Base-by-base conservation (phyloP, 2,113 vertebrate genomes). In the Boulengerochromis microlepis region DNA sequence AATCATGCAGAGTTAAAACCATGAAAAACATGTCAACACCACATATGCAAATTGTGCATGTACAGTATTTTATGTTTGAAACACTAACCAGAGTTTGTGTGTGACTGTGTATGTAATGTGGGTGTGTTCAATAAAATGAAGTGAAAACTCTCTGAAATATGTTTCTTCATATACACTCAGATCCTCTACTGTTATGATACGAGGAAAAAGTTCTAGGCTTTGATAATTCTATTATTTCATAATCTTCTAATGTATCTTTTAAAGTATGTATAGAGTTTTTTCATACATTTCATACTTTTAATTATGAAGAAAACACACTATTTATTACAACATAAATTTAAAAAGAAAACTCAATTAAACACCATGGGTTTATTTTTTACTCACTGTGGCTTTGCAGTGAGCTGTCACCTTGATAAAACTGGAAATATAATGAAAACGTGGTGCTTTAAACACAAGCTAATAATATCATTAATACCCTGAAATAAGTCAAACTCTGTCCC, bases 61-160 rank as follows among this genome's bases (percentile, higher is more conserved):
- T 94, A 91, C 87, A 94, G 92, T 91, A 87, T 92, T 90, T 90
- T 92, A 85, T 91, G 91, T 95, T 93, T 92, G 82, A 90, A 91
- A 91, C 92, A 94, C 91, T 95, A 92, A 94, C 91, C 83, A 88
- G 89, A 87, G 84, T 89, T 57, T 91, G 42, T 90, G 84, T 94
- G 87, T 87, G 91, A 82, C 26, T 89, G 90, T 91, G 91, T 91
- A 69, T 91, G 89, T 92, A 56, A 90, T 91, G 84, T 89, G 87
- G 83, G 76, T 90, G 89, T 89, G 91, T 91, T 94, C 90, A 96
- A 93, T 95, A 95, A 96, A 96, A 87, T 90, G 66, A 93, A 92
- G 66, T 89, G 84, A 85, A 94, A 92, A 89, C 40, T 24, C 90
- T 19, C 24, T 76, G 26, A 80, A 5, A 11, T 38, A 24, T 87